phyloP scores from a whole-genome alignment of 2,113 vertebrate species.

The Antennarius striatus region DNA sequence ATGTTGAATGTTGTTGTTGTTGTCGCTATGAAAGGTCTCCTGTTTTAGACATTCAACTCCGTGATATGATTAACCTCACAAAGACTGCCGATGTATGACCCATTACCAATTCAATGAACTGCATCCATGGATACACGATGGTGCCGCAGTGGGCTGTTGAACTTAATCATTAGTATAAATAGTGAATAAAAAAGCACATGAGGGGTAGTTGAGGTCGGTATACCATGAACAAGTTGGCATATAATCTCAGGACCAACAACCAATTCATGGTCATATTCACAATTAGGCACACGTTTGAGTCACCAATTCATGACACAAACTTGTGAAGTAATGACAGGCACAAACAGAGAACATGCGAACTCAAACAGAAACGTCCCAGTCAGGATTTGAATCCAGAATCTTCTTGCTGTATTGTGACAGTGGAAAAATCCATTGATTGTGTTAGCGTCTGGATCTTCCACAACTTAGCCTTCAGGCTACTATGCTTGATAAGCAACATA shows the following conservation, averaged over 20 bases:
- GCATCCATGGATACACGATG: neutral
- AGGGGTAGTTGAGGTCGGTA: too few relatives aligned
- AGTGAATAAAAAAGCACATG: neutral
- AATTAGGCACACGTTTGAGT: too few relatives aligned
- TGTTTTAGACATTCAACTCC: slow-evolving; percentile 2
- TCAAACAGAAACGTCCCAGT: too few relatives aligned
- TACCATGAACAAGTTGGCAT: too few relatives aligned
- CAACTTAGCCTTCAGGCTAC: slow-evolving; percentile 5
- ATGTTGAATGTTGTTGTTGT: neutral
- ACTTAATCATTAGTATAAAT: neutral
- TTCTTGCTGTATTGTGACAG: too few relatives aligned
- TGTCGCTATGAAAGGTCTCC: neutral
- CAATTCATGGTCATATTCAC: too few relatives aligned
- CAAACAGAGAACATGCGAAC: too few relatives aligned
- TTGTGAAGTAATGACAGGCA: too few relatives aligned
- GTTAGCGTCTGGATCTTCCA: slow-evolving; percentile 2
- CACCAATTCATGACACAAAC: too few relatives aligned
- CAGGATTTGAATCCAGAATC: too few relatives aligned
- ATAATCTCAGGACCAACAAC: too few relatives aligned
- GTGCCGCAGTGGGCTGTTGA: neutral
- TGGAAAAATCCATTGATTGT: neutral
- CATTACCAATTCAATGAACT: neutral
- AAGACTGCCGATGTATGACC: neutral
- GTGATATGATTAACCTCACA: slow-evolving; percentile 10
- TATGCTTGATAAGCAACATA: slow-evolving; percentile 4